These are phyloP conservation scores for Odobenus rosmarus DNA, from an alignment of 2,113 vertebrate species.

Conservation along the genomic window DNA sequence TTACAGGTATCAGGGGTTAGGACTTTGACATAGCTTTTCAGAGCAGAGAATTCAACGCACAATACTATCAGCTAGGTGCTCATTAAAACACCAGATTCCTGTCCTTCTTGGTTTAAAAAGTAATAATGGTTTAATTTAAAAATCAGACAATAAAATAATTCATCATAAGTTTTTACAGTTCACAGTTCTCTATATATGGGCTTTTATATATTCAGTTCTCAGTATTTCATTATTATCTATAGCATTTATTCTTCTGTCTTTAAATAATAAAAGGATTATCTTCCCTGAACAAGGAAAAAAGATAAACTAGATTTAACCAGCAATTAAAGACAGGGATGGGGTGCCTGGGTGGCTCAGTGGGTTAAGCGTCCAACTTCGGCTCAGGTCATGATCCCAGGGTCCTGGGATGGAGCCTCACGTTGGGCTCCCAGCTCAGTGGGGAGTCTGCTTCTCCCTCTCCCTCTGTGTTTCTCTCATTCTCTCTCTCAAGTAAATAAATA, in stretches of 20 bases:
- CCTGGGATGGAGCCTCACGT: too few species aligned
- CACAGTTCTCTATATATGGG: neutral
- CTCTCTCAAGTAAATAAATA: neutral
- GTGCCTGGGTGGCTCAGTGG: neutral
- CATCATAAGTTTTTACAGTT: neutral
- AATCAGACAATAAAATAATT: neutral
- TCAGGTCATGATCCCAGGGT: neutral
- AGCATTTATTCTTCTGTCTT: slow-evolving; percentile 38
- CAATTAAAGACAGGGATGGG: neutral
- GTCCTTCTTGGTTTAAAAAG: neutral
- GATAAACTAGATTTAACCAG: slow-evolving; percentile 12
- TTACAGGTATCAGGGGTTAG: neutral
- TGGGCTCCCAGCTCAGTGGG: neutral
- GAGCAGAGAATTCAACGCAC: neutral
- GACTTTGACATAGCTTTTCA: neutral
- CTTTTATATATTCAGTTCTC: neutral
- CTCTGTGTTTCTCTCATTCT: neutral
- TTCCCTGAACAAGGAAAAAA: slow-evolving; percentile 16
- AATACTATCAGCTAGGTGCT: neutral
- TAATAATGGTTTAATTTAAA: slow-evolving; percentile 28
- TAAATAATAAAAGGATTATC: neutral
- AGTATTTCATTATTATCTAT: neutral
- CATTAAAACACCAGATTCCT: neutral
- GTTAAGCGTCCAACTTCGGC: neutral
- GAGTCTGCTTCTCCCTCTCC: neutral